A percentile compares a stretch with the other conserved stretches of the same genome.
Conservation (phyloP, 1,140 invertebrate species). For the Dinothrombium tinctorium region DNA sequence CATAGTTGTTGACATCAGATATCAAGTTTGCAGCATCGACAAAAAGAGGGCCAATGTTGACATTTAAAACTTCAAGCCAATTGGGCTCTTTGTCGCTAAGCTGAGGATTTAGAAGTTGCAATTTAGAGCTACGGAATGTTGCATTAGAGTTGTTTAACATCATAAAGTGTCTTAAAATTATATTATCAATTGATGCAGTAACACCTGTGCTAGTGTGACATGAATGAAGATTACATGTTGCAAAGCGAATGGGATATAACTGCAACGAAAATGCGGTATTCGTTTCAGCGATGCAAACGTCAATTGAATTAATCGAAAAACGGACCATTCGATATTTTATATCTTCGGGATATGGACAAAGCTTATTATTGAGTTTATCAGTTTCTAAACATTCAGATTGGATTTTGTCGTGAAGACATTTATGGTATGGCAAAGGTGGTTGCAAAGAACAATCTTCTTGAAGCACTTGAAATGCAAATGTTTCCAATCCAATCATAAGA, state of each 20-base stretch:
- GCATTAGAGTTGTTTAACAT: slow-evolving; percentile 14
- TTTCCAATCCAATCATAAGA: slow-evolving; percentile 61
- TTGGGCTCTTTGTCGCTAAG: slow-evolving; percentile 12
- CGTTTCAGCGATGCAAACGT: slow-evolving; percentile 68
- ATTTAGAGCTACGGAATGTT: slow-evolving; percentile 15
- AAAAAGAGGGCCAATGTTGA: slow-evolving; percentile 63
- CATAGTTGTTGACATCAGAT: slow-evolving; percentile 11
- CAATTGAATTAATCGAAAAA: slow-evolving; percentile 65
- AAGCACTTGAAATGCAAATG: slow-evolving; percentile 54
- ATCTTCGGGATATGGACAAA: slow-evolving; percentile 60
- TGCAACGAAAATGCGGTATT: slow-evolving; percentile 57
- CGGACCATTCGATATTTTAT: slow-evolving; percentile 87
- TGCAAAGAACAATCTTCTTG: slow-evolving; percentile 70
- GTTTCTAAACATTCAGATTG: slow-evolving; percentile 47
- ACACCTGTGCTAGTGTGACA: slow-evolving; percentile 65
- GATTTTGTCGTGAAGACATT: slow-evolving; percentile 62
- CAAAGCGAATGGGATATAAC: slow-evolving; percentile 57
- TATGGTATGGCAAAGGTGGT: slow-evolving; percentile 41
- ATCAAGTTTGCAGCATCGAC: slow-evolving; percentile 62
- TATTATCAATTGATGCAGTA: slow-evolving; percentile 57
- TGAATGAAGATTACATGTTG: slow-evolving; percentile 81
- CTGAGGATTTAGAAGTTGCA: slow-evolving; percentile 7
- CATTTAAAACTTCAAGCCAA: slow-evolving; percentile 80
- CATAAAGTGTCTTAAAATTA: slow-evolving; percentile 38
- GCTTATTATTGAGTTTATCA: slow-evolving; percentile 30